Evolutionary conservation across 2,113 vertebrate genomes (phyloP).

Genomic region (Athene noctua): DNA sequence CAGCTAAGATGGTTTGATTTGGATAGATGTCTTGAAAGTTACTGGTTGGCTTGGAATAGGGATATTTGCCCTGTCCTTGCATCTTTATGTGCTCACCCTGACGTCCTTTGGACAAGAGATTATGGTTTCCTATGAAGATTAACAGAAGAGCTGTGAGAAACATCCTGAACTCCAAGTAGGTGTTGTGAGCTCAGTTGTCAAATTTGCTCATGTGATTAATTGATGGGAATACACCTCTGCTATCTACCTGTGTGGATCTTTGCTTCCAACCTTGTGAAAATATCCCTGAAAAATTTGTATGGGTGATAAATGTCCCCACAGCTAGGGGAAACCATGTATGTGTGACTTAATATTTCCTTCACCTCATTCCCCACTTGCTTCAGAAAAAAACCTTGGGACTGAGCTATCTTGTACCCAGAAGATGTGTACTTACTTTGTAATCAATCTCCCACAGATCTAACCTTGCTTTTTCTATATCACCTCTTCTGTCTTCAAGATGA

Average conservation of each 20-base stretch:
- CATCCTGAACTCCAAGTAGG: background rate
- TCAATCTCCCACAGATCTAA: background rate
- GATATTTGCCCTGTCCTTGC: background rate
- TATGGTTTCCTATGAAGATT: background rate
- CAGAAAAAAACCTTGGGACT: background rate
- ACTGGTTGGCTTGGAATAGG: background rate
- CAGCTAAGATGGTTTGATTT: background rate
- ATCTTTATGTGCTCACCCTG: background rate
- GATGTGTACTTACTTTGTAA: background rate
- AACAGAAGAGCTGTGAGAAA: background rate
- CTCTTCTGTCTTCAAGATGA: background rate
- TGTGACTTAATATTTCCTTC: background rate
- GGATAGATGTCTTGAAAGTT: background rate
- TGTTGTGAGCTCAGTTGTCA: background rate
- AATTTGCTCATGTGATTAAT: background rate
- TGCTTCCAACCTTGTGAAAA: background rate
- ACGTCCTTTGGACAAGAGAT: background rate
- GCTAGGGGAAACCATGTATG: fast-evolving
- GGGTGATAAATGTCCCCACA: background rate
- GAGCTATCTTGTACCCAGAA: background rate
- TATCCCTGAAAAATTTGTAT: background rate
- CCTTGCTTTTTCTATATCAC: background rate
- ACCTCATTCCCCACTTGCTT: background rate
- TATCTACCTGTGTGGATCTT: background rate
- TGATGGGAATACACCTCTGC: fast-evolving